phyloP scores from a whole-genome alignment of 2,888 invertebrate species.

The Keiferia lycopersicella region DNA sequence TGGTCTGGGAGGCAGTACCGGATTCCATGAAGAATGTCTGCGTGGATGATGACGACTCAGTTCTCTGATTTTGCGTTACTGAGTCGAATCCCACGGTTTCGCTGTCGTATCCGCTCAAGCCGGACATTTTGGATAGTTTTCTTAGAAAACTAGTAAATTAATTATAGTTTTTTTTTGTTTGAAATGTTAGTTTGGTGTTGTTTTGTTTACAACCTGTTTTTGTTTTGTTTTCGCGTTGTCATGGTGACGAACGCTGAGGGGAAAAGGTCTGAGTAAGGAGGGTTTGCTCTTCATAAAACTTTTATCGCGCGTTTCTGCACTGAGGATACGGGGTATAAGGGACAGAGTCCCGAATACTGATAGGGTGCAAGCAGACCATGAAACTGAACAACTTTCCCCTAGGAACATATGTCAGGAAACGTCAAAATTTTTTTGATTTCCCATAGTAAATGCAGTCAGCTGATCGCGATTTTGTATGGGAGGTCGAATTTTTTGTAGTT shows the following conservation, averaged over 20 bases:
- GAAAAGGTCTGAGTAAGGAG: no score
- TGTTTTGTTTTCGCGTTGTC: slow-evolving; percentile 10
- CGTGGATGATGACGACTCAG: slow-evolving; percentile 47
- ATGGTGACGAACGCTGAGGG: not conserved
- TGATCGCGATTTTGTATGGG: no score
- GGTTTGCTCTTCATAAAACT: no score
- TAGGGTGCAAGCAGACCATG: no score
- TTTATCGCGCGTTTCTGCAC: no score
- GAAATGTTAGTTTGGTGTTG: not conserved
- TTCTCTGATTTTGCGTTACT: slow-evolving; percentile 41
- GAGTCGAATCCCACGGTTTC: slow-evolving; percentile 67
- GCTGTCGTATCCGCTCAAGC: slow-evolving; percentile 66
- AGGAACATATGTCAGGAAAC: no score
- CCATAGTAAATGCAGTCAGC: no score
- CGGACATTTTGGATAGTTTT: slow-evolving; percentile 50
- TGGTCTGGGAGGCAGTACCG: slow-evolving; percentile 55
- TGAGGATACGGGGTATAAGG: no score
- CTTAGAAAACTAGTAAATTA: not conserved
- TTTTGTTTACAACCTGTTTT: slow-evolving; percentile 17
- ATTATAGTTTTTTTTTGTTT: not conserved
- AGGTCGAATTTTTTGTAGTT: no score
- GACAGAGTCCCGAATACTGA: no score
- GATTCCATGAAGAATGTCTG: slow-evolving; percentile 58
- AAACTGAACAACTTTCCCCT: no score
- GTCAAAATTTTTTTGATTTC: no score